Evolutionary conservation across 2,113 vertebrate species (phyloP), one percentile per base, ranked within the genome.

Genomic region (Malurus melanocephalus): DNA sequence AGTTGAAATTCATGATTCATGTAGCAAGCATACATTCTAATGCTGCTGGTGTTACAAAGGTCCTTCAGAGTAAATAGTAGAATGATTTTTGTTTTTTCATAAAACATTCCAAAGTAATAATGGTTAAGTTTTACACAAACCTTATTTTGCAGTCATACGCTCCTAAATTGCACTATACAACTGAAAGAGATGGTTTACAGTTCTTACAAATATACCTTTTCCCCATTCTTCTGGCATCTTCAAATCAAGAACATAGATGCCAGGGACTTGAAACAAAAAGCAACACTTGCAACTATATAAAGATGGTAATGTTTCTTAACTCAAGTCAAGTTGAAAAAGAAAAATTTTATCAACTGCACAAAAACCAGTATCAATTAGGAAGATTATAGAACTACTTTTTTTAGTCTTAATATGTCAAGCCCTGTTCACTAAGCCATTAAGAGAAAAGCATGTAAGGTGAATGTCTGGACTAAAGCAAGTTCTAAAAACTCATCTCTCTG

Each of bases 371-470:
- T 19, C 35, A 65, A 45, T 35, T 33, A n/a, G 32, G 26, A 85
- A 69, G 40, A 80, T 15, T 68, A 55, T 42, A 72, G 10, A 87
- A 61, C 6, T 45, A 72, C 21, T 92, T 92, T 84, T 68, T 76
- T 56, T 16, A 88, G 52, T 22, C 7, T 90, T 91, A 71, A 33
- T 79, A 92, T 38, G 61, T 56, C 78, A 88, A 87, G 66, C 24
- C 81, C 28, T 79, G 61, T 38, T 76, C 71, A 93, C 20, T 11
- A 76, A 93, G 35, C 68, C 74, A 66, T 51, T 57, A 89, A 33
- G 64, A 88, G 82, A 91, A 96, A 94, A 90, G 30, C 35, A 92
- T 12, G 18, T 57, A 90, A 84, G 43, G 61, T 78, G 51, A 72
- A 85, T 91, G 57, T 61, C 26, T 59, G 46, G 45, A 88, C 42